Conservation (phyloP, 2,113 vertebrate genomes). For the Petaurus breviceps region DNA sequence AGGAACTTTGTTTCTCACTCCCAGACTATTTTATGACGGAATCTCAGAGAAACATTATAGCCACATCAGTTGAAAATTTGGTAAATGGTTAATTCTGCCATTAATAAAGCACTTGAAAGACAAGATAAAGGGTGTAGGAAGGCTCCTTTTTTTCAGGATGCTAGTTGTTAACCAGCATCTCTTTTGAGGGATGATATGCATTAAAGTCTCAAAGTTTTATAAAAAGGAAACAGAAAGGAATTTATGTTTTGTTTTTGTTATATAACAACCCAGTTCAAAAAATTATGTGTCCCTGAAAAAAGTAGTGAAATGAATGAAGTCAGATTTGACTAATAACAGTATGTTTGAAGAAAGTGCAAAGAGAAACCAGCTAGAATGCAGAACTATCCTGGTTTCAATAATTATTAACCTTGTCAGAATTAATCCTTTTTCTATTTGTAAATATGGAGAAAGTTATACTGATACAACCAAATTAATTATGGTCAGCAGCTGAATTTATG, state of each 20-base stretch:
- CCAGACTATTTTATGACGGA: background rate
- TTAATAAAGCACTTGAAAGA: background rate
- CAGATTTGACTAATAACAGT: rapidly evolving
- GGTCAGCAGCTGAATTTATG: background rate
- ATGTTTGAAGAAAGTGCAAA: background rate
- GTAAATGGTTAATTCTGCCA: background rate
- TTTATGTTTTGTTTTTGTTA: background rate
- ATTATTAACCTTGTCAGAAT: no score
- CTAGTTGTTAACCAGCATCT: no score
- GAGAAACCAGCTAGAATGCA: background rate
- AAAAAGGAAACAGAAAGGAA: background rate
- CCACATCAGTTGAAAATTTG: background rate
- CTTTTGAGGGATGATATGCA: background rate
- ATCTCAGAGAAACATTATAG: background rate
- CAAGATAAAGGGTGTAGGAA: no score
- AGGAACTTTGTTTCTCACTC: background rate
- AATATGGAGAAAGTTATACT: no score
- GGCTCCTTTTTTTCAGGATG: no score
- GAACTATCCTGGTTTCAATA: background rate
- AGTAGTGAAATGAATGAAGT: background rate
- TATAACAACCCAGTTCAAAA: background rate
- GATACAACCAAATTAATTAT: background rate
- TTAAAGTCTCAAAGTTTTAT: background rate
- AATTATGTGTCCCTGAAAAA: background rate
- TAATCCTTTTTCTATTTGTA: no score